phyloP scores from a whole-genome alignment of 2,113 vertebrate genomes.

The Phylloscopus trochilus region DNA sequence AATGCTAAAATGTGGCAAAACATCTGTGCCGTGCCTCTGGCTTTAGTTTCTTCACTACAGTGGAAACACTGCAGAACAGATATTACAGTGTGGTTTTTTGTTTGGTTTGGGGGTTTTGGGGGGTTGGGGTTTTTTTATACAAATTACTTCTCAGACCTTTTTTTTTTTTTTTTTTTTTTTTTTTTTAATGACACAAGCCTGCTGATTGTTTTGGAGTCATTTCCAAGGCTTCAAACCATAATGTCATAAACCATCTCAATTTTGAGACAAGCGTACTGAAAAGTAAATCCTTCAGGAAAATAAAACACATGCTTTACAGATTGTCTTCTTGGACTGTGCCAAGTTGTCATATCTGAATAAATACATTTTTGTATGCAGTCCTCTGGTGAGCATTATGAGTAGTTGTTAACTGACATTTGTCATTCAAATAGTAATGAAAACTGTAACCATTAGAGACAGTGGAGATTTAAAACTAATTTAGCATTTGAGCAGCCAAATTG shows the following conservation, averaged over 20 bases:
- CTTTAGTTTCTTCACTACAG: neutral
- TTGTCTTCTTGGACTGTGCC: neutral
- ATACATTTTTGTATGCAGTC: neutral
- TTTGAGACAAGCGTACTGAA: neutral
- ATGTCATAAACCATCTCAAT: neutral
- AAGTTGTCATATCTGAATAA: neutral
- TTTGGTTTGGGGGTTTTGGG: neutral
- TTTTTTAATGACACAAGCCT: neutral
- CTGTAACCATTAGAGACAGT: neutral
- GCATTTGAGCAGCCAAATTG: neutral
- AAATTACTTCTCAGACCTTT: neutral
- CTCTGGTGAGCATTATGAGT: neutral
- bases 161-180: neutral
- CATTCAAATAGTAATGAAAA: neutral
- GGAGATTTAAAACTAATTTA: neutral
- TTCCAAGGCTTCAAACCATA: neutral
- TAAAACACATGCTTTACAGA: neutral
- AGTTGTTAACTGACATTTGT: neutral
- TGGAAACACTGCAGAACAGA: neutral
- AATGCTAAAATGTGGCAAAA: neutral
- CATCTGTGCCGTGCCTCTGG: neutral
- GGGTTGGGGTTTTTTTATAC: neutral
- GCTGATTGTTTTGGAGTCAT: neutral
- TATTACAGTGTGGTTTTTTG: neutral
- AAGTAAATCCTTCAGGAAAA: constrained; percentile 4